phyloP scores from a whole-genome alignment of 2,113 vertebrate species.

The Parus major region DNA sequence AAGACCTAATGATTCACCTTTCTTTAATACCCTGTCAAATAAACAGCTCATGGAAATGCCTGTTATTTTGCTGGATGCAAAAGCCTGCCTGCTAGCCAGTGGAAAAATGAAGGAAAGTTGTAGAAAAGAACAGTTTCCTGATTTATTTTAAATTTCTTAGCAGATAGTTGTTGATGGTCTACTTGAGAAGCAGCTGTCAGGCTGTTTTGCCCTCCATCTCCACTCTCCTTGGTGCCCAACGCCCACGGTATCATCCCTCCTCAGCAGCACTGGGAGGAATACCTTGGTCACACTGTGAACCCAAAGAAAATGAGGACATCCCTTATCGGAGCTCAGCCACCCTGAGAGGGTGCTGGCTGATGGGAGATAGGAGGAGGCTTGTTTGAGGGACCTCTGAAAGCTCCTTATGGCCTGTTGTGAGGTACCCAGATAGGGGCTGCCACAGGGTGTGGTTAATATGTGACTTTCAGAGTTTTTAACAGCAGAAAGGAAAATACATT shows the following conservation, averaged over 20 bases:
- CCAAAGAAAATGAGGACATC: neutral
- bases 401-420: neutral
- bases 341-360: conserved; percentile 65
- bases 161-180: neutral
- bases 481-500: neutral
- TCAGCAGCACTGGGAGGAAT: conserved; percentile 3
- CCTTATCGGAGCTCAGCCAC: conserved; percentile 47
- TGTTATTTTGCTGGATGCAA: conserved; percentile 18
- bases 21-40: neutral
- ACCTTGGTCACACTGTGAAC: neutral
- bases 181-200: conserved; percentile 34
- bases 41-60: conserved; percentile 1
- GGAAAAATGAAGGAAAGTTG: neutral
- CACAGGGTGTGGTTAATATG: neutral
- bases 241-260: neutral
- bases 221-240: neutral
- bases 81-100: neutral
- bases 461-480: neutral
- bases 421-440: neutral
- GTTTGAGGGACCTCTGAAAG: conserved; percentile 42
- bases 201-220: neutral
- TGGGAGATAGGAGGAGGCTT: conserved; percentile 36
- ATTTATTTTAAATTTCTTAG: neutral
- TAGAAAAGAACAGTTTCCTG: neutral
- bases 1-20: conserved; percentile 10